Conservation (phyloP, 2,797 vertebrate species). For the Argentina silus region DNA sequence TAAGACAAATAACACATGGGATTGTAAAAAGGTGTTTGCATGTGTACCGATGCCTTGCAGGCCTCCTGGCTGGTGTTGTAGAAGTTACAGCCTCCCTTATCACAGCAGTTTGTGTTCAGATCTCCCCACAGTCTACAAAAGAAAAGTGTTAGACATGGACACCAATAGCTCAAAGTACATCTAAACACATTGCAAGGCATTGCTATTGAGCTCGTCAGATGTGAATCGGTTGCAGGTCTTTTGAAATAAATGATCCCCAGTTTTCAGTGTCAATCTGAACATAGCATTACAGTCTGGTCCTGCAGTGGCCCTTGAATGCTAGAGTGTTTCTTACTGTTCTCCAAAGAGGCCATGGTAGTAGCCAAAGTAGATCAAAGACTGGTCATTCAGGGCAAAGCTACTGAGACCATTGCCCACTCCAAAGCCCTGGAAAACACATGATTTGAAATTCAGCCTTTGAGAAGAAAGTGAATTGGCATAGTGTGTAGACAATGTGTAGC, state of each 20-base stretch:
- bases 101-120: constrained; percentile 77
- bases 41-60: constrained; percentile 64
- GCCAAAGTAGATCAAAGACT: constrained; percentile 77
- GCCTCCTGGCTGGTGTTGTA: constrained; percentile 61
- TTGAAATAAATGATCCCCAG: background rate
- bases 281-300: background rate
- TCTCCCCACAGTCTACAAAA: constrained; percentile 75
- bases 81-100: constrained; percentile 74
- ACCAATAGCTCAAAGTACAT: background rate
- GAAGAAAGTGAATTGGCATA: background rate
- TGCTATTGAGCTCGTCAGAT: background rate
- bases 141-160: background rate
- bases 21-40: background rate
- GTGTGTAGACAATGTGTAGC: background rate
- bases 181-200: background rate
- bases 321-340: constrained; percentile 70
- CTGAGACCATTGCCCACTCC: constrained; percentile 79
- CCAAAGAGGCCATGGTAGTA: constrained; percentile 83
- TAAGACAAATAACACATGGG: background rate
- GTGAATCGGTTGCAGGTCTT: background rate
- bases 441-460: too few relatives aligned
- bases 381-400: constrained; percentile 76
- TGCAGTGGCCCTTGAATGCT: constrained; percentile 1
- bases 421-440: constrained; percentile 72
- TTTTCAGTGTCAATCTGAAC: background rate